Evolutionary conservation across 2,888 invertebrate species (phyloP).

Genomic region (Lasioglossum leucozonium): DNA sequence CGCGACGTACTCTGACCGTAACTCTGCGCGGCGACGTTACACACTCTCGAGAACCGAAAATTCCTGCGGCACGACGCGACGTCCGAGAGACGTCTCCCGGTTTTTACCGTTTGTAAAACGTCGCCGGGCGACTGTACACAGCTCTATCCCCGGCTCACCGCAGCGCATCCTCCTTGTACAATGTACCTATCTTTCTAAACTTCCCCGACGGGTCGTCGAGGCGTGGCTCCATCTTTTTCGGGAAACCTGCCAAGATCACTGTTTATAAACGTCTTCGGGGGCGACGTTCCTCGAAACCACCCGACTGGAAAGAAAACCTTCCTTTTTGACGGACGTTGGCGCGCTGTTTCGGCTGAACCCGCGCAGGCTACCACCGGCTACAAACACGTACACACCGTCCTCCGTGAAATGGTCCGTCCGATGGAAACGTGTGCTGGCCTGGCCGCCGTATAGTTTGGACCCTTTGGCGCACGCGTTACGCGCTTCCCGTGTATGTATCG

Average conservation of each 20-base stretch:
- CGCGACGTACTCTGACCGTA: neutral
- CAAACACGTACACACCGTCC: slow-evolving; percentile 31
- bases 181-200: slow-evolving; percentile 29
- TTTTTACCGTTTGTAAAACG: neutral
- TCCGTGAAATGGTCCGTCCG: slow-evolving; percentile 21
- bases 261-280: slow-evolving; percentile 69
- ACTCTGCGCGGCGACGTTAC: neutral
- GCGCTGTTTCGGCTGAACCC: slow-evolving; percentile 41
- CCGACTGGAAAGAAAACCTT: slow-evolving; percentile 49
- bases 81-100: neutral
- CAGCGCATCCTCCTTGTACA: slow-evolving; percentile 24
- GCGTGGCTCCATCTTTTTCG: slow-evolving; percentile 68
- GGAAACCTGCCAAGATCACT: slow-evolving; percentile 71
- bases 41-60: neutral
- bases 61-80: neutral
- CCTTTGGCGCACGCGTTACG: neutral
- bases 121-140: slow-evolving; percentile 27
- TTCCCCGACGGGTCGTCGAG: slow-evolving; percentile 40
- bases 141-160: slow-evolving; percentile 9
- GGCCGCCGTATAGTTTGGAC: slow-evolving; percentile 3
- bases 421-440: slow-evolving; percentile 22
- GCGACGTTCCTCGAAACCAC: slow-evolving; percentile 35
- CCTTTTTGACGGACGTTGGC: slow-evolving; percentile 65
- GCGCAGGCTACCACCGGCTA: slow-evolving; percentile 13
- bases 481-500: slow-evolving; percentile 3